A percentile compares a stretch with the other conserved stretches of the same genome.
phyloP scores from a whole-genome alignment of 2,797 vertebrate species.

The Protosalanx chinensis region DNA sequence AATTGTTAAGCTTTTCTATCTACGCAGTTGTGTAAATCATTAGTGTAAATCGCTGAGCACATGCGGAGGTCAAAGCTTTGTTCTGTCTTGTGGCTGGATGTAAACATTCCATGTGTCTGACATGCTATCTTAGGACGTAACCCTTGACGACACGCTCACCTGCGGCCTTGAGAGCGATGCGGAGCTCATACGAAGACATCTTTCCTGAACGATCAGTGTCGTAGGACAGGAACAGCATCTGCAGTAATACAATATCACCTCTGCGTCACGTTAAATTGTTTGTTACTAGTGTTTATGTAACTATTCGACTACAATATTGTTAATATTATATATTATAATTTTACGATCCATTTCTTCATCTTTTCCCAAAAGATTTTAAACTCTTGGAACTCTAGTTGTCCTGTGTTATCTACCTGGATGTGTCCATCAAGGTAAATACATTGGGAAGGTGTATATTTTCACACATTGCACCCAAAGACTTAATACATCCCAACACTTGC shows the following conservation, averaged over 20 bases:
- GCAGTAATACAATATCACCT: slow-evolving; percentile 21
- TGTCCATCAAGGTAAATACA: slow-evolving; percentile 51
- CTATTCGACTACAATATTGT: neutral
- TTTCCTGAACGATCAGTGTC: slow-evolving; percentile 85
- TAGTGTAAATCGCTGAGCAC: neutral
- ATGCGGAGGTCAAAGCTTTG: neutral
- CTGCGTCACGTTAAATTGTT: neutral
- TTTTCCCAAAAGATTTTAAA: slow-evolving; percentile 93
- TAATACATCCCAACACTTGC: neutral
- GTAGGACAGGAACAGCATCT: slow-evolving; percentile 85
- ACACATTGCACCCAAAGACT: neutral
- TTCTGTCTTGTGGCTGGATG: neutral
- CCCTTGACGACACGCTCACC: slow-evolving; percentile 65
- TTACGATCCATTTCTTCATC: slow-evolving; percentile 91
- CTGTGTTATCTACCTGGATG: slow-evolving; percentile 77
- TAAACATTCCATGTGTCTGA: too few species aligned
- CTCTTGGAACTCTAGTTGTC: slow-evolving; percentile 86
- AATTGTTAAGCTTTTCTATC: neutral
- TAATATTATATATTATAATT: slow-evolving; percentile 56
- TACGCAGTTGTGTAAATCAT: too few species aligned
- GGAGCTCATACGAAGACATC: slow-evolving; percentile 94
- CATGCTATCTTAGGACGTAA: neutral
- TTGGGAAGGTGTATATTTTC: neutral
- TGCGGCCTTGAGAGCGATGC: slow-evolving; percentile 81
- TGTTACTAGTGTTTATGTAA: neutral